phyloP scores from a whole-genome alignment of 2,113 vertebrate genomes.

The Lagopus muta region DNA sequence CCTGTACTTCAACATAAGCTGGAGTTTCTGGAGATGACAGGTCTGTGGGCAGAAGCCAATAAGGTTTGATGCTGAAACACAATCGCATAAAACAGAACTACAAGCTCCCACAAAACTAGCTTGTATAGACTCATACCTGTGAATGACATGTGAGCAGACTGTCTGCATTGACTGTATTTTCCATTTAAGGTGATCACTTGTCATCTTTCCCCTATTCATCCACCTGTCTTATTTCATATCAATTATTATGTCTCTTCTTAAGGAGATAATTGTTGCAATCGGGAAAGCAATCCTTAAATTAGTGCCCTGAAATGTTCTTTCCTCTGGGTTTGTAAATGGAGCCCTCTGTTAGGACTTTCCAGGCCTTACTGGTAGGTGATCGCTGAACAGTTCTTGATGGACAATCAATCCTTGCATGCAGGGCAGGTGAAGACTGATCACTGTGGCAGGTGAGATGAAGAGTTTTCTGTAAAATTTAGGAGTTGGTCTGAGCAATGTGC shows the following conservation, averaged over 20 bases:
- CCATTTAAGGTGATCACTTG: conserved; percentile 46
- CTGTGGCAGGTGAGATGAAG: background rate
- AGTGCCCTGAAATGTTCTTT: background rate
- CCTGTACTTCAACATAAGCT: background rate
- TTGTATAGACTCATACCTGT: conserved; percentile 51
- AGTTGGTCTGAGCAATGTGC: background rate
- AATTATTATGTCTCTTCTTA: background rate
- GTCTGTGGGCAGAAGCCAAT: conserved; percentile 29
- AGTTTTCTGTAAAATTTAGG: background rate
- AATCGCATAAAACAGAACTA: conserved; percentile 21
- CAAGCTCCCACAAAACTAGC: conserved; percentile 47
- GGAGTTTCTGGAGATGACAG: conserved; percentile 51
- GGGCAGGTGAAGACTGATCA: background rate
- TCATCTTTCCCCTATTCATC: background rate
- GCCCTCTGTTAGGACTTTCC: background rate
- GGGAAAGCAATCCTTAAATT: background rate
- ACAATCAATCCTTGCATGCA: background rate
- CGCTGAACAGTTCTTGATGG: background rate
- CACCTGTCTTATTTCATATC: background rate
- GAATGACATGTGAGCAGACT: conserved; percentile 19
- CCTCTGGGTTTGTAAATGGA: background rate
- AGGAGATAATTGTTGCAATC: background rate
- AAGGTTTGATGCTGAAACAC: conserved; percentile 28
- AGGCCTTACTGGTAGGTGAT: background rate
- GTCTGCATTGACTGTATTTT: conserved; percentile 37